Base-by-base conservation (phyloP, 2,113 vertebrate species). In the Oriolus oriolus region DNA sequence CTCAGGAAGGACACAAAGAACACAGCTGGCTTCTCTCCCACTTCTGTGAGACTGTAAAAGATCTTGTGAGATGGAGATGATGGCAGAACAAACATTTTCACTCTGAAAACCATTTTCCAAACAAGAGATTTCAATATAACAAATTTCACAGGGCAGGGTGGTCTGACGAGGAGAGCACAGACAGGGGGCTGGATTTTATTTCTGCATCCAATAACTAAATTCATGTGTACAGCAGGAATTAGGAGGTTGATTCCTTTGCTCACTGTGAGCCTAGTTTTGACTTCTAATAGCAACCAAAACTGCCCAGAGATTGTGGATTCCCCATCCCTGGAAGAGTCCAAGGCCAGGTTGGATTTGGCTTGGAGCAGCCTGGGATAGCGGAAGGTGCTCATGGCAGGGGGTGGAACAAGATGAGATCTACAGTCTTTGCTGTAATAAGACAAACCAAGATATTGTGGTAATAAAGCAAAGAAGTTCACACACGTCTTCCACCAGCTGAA, bases 1-100 rank as follows among this genome's bases (percentile, higher is more conserved):
- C 35, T 57, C 31, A 11, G 28, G 9, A 13, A 9, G 0, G 2
- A 6, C 12, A 9, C 1, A 15, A 50, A 59, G 26, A 49, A 12
- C 39, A 59, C 35, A 37, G 39, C 47, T 61, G 73, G 37, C 81
- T 76, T 42, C 65, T 57, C 57, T 80, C 79, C 50, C 47, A 4
- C 54, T 8, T 24, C 26, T 7, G 5, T 0, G 1, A 65, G 50
- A 11, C 44, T 28, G 17, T 22, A 44, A 33, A 56, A 54, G 24
- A 33, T 5, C 33, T 28, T 13, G 22, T 35, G 19, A 76, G 31
- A 11, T 52, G 37, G 19, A 76, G 31, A 11, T 52, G 37, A 33
- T 11, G 61, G 49, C 17, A 88, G 45, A 54, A 53, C 26, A 69
- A 85, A 50, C 13, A 24, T 6, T 76, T 18, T 52, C 28, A 39